Percentiles rank a stretch among this genome's conserved stretches.
These are phyloP conservation scores for Merodon equestris DNA, from an alignment of 2,888 invertebrate species.

Conservation along the genomic window DNA sequence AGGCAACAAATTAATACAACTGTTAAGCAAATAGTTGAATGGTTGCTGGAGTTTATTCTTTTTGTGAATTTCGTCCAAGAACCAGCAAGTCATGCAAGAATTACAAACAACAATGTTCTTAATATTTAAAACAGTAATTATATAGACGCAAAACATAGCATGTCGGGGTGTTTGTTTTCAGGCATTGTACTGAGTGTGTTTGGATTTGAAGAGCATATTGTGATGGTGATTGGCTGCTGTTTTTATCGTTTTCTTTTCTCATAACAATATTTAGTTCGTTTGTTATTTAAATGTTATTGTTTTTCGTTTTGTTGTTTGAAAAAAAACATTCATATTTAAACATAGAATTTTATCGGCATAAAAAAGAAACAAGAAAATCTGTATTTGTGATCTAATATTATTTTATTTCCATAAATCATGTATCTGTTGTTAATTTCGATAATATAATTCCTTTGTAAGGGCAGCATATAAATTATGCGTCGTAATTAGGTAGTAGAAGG, in stretches of 20 bases:
- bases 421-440: constrained; percentile 41
- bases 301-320: constrained; percentile 30
- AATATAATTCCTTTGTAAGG: constrained; percentile 23
- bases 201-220: not conserved
- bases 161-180: no score
- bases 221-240: constrained; percentile 16
- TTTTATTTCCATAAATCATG: constrained; percentile 46
- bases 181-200: not conserved
- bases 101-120: no score
- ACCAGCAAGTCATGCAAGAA: no score
- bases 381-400: constrained; percentile 47
- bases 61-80: no score
- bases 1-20: no score
- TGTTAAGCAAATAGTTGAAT: no score
- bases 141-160: constrained; percentile 1
- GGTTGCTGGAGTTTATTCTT: no score
- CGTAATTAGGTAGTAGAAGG: constrained; percentile 19
- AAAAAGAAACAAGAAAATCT: constrained; percentile 63
- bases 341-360: constrained; percentile 69
- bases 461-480: constrained; percentile 30
- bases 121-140: no score
- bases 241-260: constrained; percentile 8
- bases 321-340: constrained; percentile 54
- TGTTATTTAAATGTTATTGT: constrained; percentile 16
- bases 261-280: no score